phyloP scores from a whole-genome alignment of 1,140 invertebrate species.

The Halictus rubicundus region DNA sequence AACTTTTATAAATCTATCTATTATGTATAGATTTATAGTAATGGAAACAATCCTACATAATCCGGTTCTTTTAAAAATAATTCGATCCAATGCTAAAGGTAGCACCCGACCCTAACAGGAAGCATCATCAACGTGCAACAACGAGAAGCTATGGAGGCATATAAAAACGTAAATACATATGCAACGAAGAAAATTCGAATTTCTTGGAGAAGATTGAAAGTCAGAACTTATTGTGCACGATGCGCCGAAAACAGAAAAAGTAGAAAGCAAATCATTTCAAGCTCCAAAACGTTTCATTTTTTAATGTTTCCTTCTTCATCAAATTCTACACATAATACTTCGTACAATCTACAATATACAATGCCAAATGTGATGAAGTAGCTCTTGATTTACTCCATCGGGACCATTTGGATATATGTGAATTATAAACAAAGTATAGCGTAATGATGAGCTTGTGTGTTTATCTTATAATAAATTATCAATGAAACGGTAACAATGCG shows the following conservation, averaged over 20 bases:
- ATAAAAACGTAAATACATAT: neutral
- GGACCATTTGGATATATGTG: slow-evolving; percentile 28
- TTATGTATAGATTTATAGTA: neutral
- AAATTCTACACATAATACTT: slow-evolving; percentile 37
- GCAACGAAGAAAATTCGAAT: slow-evolving; percentile 7
- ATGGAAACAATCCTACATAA: slow-evolving; percentile 13
- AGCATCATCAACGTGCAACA: neutral
- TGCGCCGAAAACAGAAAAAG: too few relatives aligned
- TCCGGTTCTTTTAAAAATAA: neutral
- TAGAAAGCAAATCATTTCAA: slow-evolving; percentile 22
- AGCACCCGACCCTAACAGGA: slow-evolving; percentile 9
- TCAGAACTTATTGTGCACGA: slow-evolving; percentile 4
- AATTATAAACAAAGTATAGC: slow-evolving; percentile 25
- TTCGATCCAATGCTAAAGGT: slow-evolving; percentile 7
- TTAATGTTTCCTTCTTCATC: slow-evolving; percentile 29
- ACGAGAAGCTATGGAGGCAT: neutral
- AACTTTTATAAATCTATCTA: slow-evolving; percentile 4
- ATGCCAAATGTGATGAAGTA: slow-evolving; percentile 32
- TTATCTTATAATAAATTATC: slow-evolving; percentile 40
- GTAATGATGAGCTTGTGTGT: slow-evolving; percentile 27
- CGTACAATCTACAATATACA: slow-evolving; percentile 20
- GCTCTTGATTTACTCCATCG: neutral
- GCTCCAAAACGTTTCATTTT: slow-evolving; percentile 22
- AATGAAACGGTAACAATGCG: slow-evolving; percentile 30
- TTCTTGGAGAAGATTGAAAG: slow-evolving; percentile 29